Base-by-base conservation (phyloP, 2,888 invertebrate genomes). In the Netelia melanura region DNA sequence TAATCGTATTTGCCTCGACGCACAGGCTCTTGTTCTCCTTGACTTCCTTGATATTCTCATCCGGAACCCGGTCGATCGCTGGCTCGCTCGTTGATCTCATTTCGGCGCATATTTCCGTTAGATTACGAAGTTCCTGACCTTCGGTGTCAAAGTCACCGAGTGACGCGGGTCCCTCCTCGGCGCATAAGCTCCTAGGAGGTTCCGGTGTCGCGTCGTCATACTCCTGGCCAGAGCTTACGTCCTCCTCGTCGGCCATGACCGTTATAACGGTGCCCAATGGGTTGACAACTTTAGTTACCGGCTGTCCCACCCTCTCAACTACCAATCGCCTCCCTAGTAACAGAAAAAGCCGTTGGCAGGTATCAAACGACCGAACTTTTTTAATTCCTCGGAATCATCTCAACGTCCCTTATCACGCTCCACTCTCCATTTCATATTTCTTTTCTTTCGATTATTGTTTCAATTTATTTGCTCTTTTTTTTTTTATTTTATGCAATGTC, bases 261-360 rank as follows among this genome's bases (percentile, higher is more conserved):
- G 94, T 95, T 92, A 96, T 96, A 89, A 97, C 97, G 84, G 96
- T 96, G 90, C 97, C 97, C 92, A 96, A 94, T 78, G 97, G 97
- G 94, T 96, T 97, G 91, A 97, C 97, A 88, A 97, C 96, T 94
- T 96, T 96, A 92, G 95, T 95, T 92, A 96, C 95, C 88, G 94
- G 94, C 90, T 94, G 94, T 92, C 94, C 93, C 93, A 93, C 93
- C 93, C 93, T 91, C 91, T 93, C 94, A 93, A 93, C 92, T 92
- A 94, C 93, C 93, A 93, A 92, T 94, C 94, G 94, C 94, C 95
- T 96, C 96, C 97, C 96, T 96, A 93, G 89, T 91, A 95, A 96
- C 96, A 96, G 95, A 96, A 96, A 96, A 96, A 97, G 97, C 97
- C 97, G 97, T 96, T 96, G 97, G 97, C 97, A 96, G 96, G 96